Conservation (phyloP, 2,888 invertebrate species). For the Callosobruchus maculatus region DNA sequence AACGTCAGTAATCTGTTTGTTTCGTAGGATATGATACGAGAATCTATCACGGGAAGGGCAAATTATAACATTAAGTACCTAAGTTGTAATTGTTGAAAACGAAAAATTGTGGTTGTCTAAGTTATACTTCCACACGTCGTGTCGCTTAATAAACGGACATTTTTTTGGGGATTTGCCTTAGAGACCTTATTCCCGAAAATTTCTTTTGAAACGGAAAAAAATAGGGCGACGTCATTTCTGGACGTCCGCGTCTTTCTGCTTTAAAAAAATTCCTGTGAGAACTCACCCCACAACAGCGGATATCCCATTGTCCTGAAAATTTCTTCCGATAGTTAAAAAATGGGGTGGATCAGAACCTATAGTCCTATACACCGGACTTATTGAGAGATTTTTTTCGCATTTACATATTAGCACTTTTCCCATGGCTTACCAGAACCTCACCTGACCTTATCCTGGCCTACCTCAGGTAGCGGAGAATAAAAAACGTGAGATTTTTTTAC, state of each 20-base stretch:
- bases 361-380: not conserved
- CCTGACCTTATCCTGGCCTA: conserved; percentile 3
- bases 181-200: no score
- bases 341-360: not conserved
- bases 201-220: not conserved
- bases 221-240: not conserved
- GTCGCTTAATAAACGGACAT: no score
- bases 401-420: not conserved
- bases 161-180: no score
- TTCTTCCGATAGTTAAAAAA: not conserved
- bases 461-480: conserved; percentile 4
- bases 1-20: no score
- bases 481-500: conserved; percentile 27
- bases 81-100: no score
- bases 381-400: not conserved
- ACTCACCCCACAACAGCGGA: not conserved
- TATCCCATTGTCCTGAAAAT: not conserved
- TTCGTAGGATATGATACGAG: no score
- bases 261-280: not conserved
- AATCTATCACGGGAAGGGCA: no score
- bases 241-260: not conserved
- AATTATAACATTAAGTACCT: no score
- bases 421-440: conserved; percentile 5
- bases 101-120: no score
- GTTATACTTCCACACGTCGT: no score